Conservation (phyloP, 2,113 vertebrate species). For the Daphoenositta chrysoptera region DNA sequence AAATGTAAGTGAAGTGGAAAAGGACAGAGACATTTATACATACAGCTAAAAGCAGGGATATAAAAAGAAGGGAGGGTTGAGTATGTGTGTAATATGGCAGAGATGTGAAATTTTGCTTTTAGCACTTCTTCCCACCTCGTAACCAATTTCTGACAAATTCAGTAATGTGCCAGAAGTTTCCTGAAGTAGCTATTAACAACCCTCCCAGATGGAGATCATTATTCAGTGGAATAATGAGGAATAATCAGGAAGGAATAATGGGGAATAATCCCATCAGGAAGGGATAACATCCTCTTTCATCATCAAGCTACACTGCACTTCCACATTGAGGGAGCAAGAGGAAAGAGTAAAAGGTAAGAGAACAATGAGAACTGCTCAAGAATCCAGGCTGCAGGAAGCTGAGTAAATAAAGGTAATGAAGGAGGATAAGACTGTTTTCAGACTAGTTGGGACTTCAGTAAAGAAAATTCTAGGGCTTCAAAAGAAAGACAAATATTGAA, state of each 20-base stretch:
- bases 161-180: background rate
- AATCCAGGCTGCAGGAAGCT: background rate
- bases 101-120: background rate
- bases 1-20: background rate
- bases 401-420: background rate
- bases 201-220: background rate
- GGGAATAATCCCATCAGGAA: background rate
- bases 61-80: background rate
- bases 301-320: background rate
- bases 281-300: conserved; percentile 22
- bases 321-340: background rate
- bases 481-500: background rate
- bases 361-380: conserved; percentile 9
- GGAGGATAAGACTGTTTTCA: background rate
- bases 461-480: background rate
- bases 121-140: background rate
- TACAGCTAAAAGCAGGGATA: background rate
- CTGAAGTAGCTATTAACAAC: conserved; percentile 21
- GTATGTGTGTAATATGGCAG: background rate
- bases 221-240: background rate
- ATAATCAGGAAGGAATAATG: background rate
- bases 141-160: conserved; percentile 4
- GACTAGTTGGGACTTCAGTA: background rate
- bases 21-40: background rate
- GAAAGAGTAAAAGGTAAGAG: background rate